Conservation (phyloP, 2,888 invertebrate species). For the Dyspetes luteomarginatus region DNA sequence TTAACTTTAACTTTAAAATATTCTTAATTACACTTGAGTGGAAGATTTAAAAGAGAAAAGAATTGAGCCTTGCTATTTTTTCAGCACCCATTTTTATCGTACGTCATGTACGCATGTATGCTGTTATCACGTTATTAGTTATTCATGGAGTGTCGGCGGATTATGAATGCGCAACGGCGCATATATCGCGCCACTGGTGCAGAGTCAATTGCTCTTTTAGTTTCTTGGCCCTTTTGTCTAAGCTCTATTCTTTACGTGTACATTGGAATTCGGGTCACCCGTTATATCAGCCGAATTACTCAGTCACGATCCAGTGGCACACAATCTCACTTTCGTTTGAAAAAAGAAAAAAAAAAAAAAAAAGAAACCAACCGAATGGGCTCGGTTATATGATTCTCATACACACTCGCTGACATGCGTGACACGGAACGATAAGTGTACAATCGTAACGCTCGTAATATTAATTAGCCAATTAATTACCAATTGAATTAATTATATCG, state of each 20-base stretch:
- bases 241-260: constrained; percentile 36
- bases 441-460: background rate
- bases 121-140: background rate
- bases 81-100: background rate
- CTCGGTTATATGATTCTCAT: constrained; percentile 4
- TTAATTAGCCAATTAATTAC: background rate
- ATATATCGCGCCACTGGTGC: constrained; percentile 14
- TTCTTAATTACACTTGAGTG: too few relatives aligned
- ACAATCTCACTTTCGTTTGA: constrained; percentile 39
- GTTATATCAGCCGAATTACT: constrained; percentile 56
- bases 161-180: constrained; percentile 50
- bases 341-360: constrained; percentile 54
- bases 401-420: constrained; percentile 13
- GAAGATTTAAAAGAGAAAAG: too few relatives aligned
- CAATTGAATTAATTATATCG: background rate
- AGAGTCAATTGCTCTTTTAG: background rate
- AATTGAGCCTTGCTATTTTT: too few relatives aligned
- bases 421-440: background rate
- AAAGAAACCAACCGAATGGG: background rate
- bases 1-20: too few relatives aligned
- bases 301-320: constrained; percentile 60
- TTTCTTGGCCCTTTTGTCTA: constrained; percentile 29
- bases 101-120: background rate
- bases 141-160: constrained; percentile 31
- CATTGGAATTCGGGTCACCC: constrained; percentile 67